phyloP scores from a whole-genome alignment of 2,797 vertebrate genomes.

The Clamator glandarius region DNA sequence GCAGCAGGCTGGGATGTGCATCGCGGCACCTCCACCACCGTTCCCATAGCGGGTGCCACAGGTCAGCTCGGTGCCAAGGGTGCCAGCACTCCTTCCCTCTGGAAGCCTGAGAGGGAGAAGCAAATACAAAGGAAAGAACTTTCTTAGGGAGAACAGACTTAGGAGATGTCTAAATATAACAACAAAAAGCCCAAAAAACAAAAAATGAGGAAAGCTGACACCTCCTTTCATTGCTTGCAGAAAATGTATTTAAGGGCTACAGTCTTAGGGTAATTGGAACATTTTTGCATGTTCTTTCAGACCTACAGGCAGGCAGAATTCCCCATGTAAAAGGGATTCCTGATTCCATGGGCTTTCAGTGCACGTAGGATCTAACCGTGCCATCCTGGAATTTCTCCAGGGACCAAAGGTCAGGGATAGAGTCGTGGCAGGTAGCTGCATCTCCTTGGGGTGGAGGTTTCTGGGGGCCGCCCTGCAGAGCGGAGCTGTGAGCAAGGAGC shows the following conservation, averaged over 20 bases:
- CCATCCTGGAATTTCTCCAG: too few relatives aligned
- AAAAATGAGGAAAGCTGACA: not conserved
- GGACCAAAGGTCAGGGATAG: too few relatives aligned
- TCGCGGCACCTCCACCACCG: slow-evolving; percentile 14
- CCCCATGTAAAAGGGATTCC: too few relatives aligned
- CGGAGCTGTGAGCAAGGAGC: too few relatives aligned
- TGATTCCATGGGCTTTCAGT: too few relatives aligned
- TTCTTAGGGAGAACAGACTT: not conserved
- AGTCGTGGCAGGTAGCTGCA: too few relatives aligned
- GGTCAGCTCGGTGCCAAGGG: not conserved
- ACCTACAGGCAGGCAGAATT: too few relatives aligned
- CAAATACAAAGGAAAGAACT: not conserved
- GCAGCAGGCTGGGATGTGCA: slow-evolving; percentile 44
- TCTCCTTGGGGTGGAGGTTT: too few relatives aligned
- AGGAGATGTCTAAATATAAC: not conserved
- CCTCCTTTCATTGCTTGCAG: not conserved
- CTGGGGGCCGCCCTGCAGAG: too few relatives aligned
- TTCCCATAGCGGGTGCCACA: slow-evolving; percentile 51
- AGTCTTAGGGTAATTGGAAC: not conserved
- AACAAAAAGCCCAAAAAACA: too few relatives aligned
- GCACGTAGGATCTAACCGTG: too few relatives aligned
- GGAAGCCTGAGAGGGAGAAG: not conserved
- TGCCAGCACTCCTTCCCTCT: not conserved
- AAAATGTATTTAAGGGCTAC: not conserved
- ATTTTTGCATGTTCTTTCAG: not conserved